These are phyloP conservation scores for Darevskia mixta DNA, from an alignment of 2,797 vertebrate genomes.

Conservation along the genomic window DNA sequence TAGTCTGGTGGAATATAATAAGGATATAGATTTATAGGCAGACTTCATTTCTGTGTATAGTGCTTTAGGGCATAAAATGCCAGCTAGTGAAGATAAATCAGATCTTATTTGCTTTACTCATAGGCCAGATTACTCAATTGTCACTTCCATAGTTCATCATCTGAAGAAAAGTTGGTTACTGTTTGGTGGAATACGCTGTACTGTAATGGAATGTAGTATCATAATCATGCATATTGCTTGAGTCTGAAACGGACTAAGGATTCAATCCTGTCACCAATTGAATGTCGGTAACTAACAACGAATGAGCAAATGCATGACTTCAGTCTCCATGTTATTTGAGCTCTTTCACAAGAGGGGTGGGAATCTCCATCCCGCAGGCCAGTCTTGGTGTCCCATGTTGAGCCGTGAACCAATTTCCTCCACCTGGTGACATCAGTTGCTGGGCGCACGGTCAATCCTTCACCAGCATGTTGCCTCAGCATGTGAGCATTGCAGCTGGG, in stretches of 20 bases:
- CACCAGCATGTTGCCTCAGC: no score
- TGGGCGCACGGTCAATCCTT: no score
- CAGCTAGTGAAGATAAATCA: slow-evolving; percentile 7
- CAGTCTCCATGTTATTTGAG: background rate
- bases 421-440: no score
- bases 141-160: background rate
- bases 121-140: background rate
- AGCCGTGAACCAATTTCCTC: no score
- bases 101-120: background rate
- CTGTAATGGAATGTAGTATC: background rate
- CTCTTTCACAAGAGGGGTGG: background rate
- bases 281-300: background rate
- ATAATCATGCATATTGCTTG: background rate
- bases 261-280: background rate
- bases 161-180: background rate
- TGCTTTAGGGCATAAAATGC: background rate
- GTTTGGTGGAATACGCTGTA: background rate
- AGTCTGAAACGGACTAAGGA: background rate
- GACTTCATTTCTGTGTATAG: slow-evolving; percentile 4
- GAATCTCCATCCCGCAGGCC: background rate
- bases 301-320: background rate
- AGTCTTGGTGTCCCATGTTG: no score
- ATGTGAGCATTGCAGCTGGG: no score
- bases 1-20: slow-evolving; percentile 1
- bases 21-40: background rate